Evolutionary conservation across 2,797 vertebrate species (phyloP).

Genomic region (Gadopsis marmoratus): DNA sequence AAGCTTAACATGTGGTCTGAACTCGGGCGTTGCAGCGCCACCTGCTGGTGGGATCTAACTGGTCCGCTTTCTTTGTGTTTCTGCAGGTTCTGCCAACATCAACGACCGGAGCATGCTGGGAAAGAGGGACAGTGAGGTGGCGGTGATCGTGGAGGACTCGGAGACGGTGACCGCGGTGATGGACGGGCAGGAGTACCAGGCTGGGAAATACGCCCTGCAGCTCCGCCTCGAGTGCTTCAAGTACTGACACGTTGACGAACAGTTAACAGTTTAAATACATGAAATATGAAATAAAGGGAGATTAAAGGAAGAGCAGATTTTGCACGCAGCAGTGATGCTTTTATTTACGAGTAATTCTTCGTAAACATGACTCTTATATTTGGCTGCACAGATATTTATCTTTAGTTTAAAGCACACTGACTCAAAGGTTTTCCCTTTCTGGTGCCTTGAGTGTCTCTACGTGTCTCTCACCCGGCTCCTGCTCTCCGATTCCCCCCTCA

Average conservation of each 20-base stretch:
- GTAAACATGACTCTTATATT: neutral
- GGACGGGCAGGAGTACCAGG: slow-evolving; percentile 89
- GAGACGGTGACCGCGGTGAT: slow-evolving; percentile 88
- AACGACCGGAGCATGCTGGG: slow-evolving; percentile 99
- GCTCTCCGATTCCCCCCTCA: slow-evolving; percentile 64
- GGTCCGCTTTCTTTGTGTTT: rapidly evolving
- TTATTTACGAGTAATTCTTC: neutral
- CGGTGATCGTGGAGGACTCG: slow-evolving; percentile 92
- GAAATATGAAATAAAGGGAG: neutral
- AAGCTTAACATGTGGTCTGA: neutral
- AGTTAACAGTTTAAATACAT: neutral
- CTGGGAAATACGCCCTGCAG: slow-evolving; percentile 87
- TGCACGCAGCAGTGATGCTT: neutral
- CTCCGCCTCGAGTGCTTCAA: slow-evolving; percentile 94
- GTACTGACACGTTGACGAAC: slow-evolving; percentile 75
- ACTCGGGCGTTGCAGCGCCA: slow-evolving; percentile 16
- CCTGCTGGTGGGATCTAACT: slow-evolving; percentile 40
- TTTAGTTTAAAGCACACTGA: neutral
- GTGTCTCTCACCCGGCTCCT: neutral
- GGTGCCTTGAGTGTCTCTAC: neutral
- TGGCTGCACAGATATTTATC: neutral
- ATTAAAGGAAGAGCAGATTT: neutral
- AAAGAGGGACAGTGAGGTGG: slow-evolving; percentile 96
- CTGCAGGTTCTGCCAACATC: slow-evolving; percentile 96
- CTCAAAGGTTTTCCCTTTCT: neutral